phyloP scores from a whole-genome alignment of 2,888 invertebrate genomes.

The Sabellastarte sp. region DNA sequence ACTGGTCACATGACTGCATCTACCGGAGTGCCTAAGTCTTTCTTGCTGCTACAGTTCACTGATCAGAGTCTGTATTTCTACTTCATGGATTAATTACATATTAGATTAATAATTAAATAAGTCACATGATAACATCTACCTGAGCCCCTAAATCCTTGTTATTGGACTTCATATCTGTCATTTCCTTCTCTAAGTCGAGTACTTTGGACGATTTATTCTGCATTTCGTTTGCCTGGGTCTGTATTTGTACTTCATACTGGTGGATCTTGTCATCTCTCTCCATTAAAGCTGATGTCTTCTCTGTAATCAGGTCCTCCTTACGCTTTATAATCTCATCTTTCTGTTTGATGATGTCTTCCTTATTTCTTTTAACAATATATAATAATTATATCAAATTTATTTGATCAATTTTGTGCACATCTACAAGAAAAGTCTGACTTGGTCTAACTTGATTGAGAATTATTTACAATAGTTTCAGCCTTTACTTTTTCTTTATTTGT shows the following conservation, averaged over 20 bases:
- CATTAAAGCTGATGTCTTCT: slow-evolving; percentile 9
- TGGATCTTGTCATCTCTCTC: slow-evolving; percentile 14
- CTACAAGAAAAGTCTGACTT: slow-evolving; percentile 40
- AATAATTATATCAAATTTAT: too few species aligned
- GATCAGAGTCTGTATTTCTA: too few species aligned
- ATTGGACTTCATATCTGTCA: neutral
- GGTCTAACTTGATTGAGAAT: too few species aligned
- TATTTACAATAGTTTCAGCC: too few species aligned
- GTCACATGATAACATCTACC: too few species aligned
- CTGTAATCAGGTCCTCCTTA: slow-evolving; percentile 25
- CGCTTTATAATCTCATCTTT: slow-evolving; percentile 29
- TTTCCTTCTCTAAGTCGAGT: neutral
- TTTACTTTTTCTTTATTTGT: too few species aligned
- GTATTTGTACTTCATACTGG: neutral
- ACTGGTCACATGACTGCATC: too few species aligned
- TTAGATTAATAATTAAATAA: too few species aligned
- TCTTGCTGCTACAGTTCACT: too few species aligned
- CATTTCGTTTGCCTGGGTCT: neutral
- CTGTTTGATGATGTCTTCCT: slow-evolving; percentile 27
- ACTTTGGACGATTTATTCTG: neutral
- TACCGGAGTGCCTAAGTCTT: too few species aligned
- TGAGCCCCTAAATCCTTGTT: slow-evolving; percentile 8
- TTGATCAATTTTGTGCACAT: slow-evolving; percentile 37
- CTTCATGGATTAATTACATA: too few species aligned
- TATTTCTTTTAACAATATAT: too few species aligned